Evolutionary conservation across 2,888 invertebrate species (phyloP).

Genomic region (Lycia hirtaria): DNA sequence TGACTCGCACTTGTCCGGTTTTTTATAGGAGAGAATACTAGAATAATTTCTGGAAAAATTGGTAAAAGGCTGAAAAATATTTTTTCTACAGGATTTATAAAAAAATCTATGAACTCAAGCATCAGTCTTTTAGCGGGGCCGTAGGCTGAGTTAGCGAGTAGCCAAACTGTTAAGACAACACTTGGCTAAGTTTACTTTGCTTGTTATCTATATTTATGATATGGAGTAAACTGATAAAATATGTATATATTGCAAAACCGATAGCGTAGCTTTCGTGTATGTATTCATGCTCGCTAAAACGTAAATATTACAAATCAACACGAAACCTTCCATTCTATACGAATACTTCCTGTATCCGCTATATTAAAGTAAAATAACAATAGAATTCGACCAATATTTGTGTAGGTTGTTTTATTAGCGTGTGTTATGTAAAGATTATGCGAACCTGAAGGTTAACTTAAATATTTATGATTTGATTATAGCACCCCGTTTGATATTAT

Average conservation of each 20-base stretch:
- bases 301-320: slow-evolving; percentile 5
- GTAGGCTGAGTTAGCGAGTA: too few relatives aligned
- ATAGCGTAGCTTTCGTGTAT: neutral
- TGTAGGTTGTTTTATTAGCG: slow-evolving; percentile 7
- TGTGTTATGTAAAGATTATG: slow-evolving; percentile 11
- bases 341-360: slow-evolving; percentile 15
- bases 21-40: too few relatives aligned
- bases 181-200: too few relatives aligned
- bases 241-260: neutral
- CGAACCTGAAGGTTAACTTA: slow-evolving; percentile 10
- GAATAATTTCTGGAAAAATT: too few relatives aligned
- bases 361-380: neutral
- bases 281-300: neutral
- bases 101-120: too few relatives aligned
- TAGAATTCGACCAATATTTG: slow-evolving; percentile 1
- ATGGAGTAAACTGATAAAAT: slow-evolving; percentile 1
- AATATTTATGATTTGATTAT: neutral
- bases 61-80: too few relatives aligned
- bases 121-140: too few relatives aligned
- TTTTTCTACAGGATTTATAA: too few relatives aligned
- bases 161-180: too few relatives aligned
- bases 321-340: neutral
- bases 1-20: too few relatives aligned
- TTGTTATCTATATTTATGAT: too few relatives aligned
- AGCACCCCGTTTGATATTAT: neutral